Percentiles rank a stretch among this genome's conserved stretches.
Evolutionary conservation across 1,140 invertebrate genomes (phyloP).

Genomic region (Drosophila rufa): DNA sequence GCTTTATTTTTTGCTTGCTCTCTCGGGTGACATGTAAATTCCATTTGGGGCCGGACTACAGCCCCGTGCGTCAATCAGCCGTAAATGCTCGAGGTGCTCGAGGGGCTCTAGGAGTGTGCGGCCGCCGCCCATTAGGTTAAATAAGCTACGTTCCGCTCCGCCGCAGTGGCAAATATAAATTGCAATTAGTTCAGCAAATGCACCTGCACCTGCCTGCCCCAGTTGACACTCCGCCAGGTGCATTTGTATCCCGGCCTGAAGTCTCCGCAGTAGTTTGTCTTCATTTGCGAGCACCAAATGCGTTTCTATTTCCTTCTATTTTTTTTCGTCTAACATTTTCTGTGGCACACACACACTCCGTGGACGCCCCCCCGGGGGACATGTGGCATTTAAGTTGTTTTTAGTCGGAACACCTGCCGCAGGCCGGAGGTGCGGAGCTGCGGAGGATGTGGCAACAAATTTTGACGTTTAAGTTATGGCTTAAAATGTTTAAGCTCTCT

Average conservation of each 20-base stretch:
- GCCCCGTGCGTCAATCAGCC: constrained; percentile 60
- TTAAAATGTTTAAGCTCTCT: constrained; percentile 71
- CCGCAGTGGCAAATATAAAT: constrained; percentile 57
- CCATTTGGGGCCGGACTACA: constrained; percentile 37
- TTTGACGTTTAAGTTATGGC: constrained; percentile 77
- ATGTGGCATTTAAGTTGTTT: constrained; percentile 76
- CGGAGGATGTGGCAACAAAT: constrained; percentile 36
- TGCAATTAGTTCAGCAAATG: constrained; percentile 62
- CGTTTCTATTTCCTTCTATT: constrained; percentile 5
- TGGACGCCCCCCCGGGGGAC: constrained; percentile 25
- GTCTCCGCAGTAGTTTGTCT: constrained; percentile 67
- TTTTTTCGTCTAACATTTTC: constrained; percentile 19
- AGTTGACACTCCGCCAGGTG: constrained; percentile 55
- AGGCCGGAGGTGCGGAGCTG: not conserved
- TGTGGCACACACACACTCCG: constrained; percentile 3
- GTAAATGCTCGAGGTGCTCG: constrained; percentile 13
- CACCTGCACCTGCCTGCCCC: constrained; percentile 9
- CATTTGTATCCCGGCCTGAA: constrained; percentile 52
- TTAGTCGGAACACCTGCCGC: constrained; percentile 55
- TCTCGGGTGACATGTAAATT: constrained; percentile 51
- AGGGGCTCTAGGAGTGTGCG: constrained; percentile 1
- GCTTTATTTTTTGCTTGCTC: constrained; percentile 21
- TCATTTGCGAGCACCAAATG: constrained; percentile 55
- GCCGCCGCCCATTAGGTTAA: constrained; percentile 40
- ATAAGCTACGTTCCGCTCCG: constrained; percentile 48